These are phyloP conservation scores for Acipenser transmontanus DNA, from an alignment of 2,797 vertebrate species.

Conservation along the genomic window DNA sequence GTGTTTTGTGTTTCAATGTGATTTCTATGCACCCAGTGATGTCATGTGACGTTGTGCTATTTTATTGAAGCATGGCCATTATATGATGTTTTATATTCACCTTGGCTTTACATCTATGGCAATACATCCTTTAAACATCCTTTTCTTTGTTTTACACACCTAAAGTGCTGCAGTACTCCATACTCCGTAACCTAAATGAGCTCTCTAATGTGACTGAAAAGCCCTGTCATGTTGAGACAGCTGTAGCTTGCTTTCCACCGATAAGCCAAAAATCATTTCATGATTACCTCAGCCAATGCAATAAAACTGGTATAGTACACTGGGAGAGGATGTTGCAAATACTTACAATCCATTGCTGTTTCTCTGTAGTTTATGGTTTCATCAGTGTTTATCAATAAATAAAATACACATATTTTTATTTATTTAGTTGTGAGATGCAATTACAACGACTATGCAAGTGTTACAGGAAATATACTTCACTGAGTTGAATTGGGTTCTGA, in stretches of 20 bases:
- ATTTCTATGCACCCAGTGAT: too few relatives aligned
- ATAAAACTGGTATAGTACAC: conserved; percentile 16
- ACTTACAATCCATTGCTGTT: conserved; percentile 15
- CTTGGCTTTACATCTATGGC: too few relatives aligned
- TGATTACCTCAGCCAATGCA: conserved; percentile 26
- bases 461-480: background rate
- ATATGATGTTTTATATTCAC: too few relatives aligned
- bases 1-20: too few relatives aligned
- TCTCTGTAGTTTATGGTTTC: background rate
- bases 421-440: background rate
- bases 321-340: conserved; percentile 24
- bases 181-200: too few relatives aligned
- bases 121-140: background rate
- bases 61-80: too few relatives aligned
- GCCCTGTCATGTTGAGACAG: conserved; percentile 25
- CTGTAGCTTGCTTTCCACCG: conserved; percentile 24
- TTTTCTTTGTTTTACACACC: conserved; percentile 21
- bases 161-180: conserved; percentile 25
- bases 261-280: conserved; percentile 29
- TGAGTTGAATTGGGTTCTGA: background rate
- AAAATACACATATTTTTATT: conserved; percentile 2
- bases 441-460: background rate
- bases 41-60: too few relatives aligned
- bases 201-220: too few relatives aligned
- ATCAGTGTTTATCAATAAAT: background rate